Evolutionary conservation across 2,888 invertebrate genomes (phyloP), one percentile per base, ranked within the genome.

Genomic region (Gymnoscelis rufifasciata): DNA sequence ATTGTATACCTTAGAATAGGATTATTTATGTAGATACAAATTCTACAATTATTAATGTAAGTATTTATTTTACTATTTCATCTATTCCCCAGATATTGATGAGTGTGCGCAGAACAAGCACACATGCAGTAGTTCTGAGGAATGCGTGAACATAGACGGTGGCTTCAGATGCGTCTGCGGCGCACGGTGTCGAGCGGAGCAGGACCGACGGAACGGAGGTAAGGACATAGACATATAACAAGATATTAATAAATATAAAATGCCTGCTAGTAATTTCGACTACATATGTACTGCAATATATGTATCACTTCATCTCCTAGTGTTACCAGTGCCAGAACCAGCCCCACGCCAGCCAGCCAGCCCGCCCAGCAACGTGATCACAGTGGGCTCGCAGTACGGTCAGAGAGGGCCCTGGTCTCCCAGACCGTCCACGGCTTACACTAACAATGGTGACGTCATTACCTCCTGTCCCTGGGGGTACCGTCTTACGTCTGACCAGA

Each of bases 111-210:
- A 84, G 1, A 89, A 90, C 10, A 73, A 68, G 31, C 82, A 88
- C 0, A 78, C 76, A 0, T 89, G 87, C 43, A 62, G 74, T 0
- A 51, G 71, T 0, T 64, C 61, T 0, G 89, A 86, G 48, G 75
- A 79, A 48, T 97, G 97, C 66, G 70, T 93, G 11, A 97, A 97
- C 71, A 91, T 92, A 0, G 90, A 92, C 8, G 97, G 97, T 0
- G 93, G 95, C 0, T 97, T 91, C 76, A 88, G 90, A 10, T 95
- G 95, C 63, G 83, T 66, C 63, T 80, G 79, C 45, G 77, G 78
- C 0, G 38, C 59, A 38, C 52, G 71, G 8, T 83, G 83, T 43
- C 66, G 72, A 0, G 63, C 57, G 7, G 68, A 66, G 11, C 47
- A 51, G 0, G 71, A 72, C 6, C 62, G 57, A 19, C 68, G 71